Evolutionary conservation across 2,113 vertebrate genomes (phyloP), one percentile per base, ranked within the genome.

Genomic region (Podilymbus podiceps): DNA sequence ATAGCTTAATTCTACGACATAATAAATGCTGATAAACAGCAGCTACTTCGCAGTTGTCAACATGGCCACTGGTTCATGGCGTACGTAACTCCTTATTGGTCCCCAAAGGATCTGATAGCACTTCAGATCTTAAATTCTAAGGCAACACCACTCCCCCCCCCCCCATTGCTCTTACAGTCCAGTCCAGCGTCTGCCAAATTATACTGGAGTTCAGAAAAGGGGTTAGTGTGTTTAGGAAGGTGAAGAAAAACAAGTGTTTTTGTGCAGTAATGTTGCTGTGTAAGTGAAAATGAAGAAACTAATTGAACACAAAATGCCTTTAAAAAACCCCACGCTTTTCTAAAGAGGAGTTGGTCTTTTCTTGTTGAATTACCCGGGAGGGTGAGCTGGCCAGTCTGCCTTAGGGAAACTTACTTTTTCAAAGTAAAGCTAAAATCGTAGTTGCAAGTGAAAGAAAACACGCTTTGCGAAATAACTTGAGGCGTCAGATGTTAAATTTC

Each of bases 61-160:
- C 8, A 7, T 59, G 42, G 62, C 74, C 27, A 5, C 49, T 72
- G 59, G 49, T 72, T 84, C 20, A 5, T 44, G 69, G 22, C 11
- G 8, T 52, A 16, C 9, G 19, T 71, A 56, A 52, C 81, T 88
- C 66, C 17, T 81, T 68, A 15, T 18, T 0, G 0, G 52, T 47
- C 68, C 25, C 44, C 30, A 27, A 66, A 50, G 49, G 40, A 76
- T n/a, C 22, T 1, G 9, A 14, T 6, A 22, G 13, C 11, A 14
- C 63, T 72, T 79, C 12, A 42, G 31, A 49, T 93, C 55, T 86
- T 64, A 73, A 89, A 25, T 91, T 81, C 19, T 35, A 11, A 27
- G 46, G 40, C 28, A 38, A 38, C 38, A 38, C 38, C 8, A 8
- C 38, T 9, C 38, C 38, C 38, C 38, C 38, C 8, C 38, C 38